Evolutionary conservation across 2,113 vertebrate species (phyloP).

Genomic region (Muscicapa adusta): DNA sequence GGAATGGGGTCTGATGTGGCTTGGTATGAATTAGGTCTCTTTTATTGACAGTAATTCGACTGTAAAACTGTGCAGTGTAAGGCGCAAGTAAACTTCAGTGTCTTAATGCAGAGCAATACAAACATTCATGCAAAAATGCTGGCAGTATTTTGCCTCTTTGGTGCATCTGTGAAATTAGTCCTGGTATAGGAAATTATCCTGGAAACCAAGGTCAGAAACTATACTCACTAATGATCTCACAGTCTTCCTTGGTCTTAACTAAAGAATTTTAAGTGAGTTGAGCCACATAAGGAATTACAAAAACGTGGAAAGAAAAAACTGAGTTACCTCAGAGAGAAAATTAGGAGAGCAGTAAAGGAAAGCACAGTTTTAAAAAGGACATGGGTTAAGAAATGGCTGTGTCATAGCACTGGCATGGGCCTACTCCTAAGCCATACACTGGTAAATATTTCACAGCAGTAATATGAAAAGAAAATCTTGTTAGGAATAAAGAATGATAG

Average conservation of each 20-base stretch:
- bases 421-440: background rate
- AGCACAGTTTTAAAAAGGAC: background rate
- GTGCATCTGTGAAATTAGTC: background rate
- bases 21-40: background rate
- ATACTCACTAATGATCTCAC: background rate
- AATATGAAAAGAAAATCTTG: background rate
- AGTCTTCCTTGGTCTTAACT: background rate
- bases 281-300: background rate
- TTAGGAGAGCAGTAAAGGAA: background rate
- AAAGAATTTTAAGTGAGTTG: background rate
- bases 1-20: accelerated
- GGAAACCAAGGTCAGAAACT: background rate
- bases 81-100: background rate
- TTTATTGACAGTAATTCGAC: background rate
- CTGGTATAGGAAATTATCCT: background rate
- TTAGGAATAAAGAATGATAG: background rate
- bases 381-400: background rate
- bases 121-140: background rate
- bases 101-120: background rate
- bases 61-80: background rate
- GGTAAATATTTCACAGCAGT: background rate
- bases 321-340: background rate
- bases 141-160: background rate
- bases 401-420: background rate
- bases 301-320: background rate